phyloP scores from a whole-genome alignment of 2,888 invertebrate genomes.

The Amiota communis region DNA sequence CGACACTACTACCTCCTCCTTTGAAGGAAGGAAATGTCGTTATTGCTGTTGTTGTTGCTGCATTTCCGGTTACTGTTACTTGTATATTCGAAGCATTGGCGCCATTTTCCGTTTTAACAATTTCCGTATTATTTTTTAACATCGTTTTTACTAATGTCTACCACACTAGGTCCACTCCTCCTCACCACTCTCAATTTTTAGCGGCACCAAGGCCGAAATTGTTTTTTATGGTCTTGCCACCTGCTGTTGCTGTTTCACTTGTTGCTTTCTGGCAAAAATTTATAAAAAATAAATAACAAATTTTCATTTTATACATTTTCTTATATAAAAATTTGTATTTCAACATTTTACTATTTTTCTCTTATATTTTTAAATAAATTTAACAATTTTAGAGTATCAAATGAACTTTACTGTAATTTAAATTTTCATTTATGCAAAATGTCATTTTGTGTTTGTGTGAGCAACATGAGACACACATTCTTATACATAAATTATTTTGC shows the following conservation, averaged over 20 bases:
- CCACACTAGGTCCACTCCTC: too few species aligned
- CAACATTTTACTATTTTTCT: neutral
- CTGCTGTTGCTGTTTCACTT: conserved; percentile 1
- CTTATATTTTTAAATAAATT: neutral
- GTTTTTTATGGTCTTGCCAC: neutral
- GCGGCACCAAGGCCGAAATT: too few species aligned
- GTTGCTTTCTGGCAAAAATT: neutral
- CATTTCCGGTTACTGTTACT: conserved; percentile 53
- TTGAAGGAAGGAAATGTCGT: conserved; percentile 23
- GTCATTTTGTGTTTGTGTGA: neutral
- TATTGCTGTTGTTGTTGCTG: conserved; percentile 46
- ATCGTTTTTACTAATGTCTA: conserved; percentile 44
- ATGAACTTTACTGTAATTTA: neutral
- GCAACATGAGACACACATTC: too few species aligned
- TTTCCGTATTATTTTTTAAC: conserved; percentile 64
- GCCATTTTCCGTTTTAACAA: conserved; percentile 67
- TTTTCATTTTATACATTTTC: neutral
- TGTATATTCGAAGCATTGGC: conserved; percentile 51
- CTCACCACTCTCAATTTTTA: too few species aligned
- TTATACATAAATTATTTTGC: too few species aligned
- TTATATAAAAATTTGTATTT: neutral
- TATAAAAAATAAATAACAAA: neutral
- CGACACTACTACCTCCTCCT: conserved; percentile 38
- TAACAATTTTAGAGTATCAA: neutral
- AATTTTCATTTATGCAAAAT: neutral